Conservation (phyloP, 2,113 vertebrate genomes). For the Tachysurus fulvidraco region DNA sequence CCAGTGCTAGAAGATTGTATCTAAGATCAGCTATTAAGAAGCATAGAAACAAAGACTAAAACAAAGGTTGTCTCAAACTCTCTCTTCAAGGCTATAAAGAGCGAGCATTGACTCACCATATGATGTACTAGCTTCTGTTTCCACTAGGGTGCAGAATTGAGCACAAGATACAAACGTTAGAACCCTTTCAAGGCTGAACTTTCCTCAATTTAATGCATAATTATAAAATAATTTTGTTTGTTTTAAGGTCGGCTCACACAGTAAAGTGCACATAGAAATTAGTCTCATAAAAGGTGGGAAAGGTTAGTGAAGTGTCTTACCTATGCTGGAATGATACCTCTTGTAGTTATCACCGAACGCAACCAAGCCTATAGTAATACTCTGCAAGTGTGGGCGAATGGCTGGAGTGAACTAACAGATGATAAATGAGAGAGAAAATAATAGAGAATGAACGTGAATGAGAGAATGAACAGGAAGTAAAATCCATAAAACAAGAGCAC, state of each 20-base stretch:
- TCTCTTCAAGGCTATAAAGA: not conserved
- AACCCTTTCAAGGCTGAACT: conserved; percentile 48
- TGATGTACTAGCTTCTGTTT: conserved; percentile 70
- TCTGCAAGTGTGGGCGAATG: conserved; percentile 87
- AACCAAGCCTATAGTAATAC: conserved; percentile 86
- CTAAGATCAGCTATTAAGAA: not conserved
- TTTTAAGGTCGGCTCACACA: not conserved
- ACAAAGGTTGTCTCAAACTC: not conserved
- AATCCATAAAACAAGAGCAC: not conserved
- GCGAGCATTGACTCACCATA: conserved; percentile 71
- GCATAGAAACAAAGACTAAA: not conserved
- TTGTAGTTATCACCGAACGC: conserved; percentile 90
- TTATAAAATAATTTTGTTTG: not conserved
- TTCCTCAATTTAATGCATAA: not conserved
- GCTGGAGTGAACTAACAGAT: conserved; percentile 80
- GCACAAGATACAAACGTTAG: conserved; percentile 63
- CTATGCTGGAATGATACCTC: conserved; percentile 80
- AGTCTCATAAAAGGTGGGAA: not conserved
- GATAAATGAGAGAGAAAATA: not conserved
- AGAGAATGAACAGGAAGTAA: not conserved
- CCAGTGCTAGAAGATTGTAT: not conserved
- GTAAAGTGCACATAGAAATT: not conserved
- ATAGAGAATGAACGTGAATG: not conserved
- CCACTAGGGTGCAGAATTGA: conserved; percentile 77
- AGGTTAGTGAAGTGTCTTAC: conserved; percentile 68